Evolutionary conservation across 1,140 invertebrate species (phyloP), one percentile per base, ranked within the genome.

Genomic region (Euura lappo): DNA sequence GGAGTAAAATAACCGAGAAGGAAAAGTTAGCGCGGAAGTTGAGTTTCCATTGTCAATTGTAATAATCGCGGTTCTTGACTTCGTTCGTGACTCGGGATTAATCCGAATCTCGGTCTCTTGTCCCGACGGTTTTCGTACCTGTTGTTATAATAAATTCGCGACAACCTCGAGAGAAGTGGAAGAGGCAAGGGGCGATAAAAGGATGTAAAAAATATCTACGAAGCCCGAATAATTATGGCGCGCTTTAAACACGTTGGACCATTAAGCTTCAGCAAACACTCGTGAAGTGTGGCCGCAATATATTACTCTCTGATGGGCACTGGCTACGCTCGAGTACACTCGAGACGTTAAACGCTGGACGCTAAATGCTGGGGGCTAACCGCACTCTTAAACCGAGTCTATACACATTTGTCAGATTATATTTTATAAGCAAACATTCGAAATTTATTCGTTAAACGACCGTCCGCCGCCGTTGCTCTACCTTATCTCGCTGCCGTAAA

Each of bases 261-360:
- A 79, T 79, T 80, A 80, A 80, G 76, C 73, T 71, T 68, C 71
- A 71, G 71, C 79, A 80, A 80, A 80, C 77, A 80, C 78, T 78
- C 77, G 60, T 72, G 72, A 75, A 75, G 74, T 79, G 74, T 65
- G 72, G 72, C 28, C 66, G 67, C 77, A 79, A 80, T 80, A 80
- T 80, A 79, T 80, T 76, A 74, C 71, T 65, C 74, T 68, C 74
- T 76, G 75, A 78, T 74, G 77, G 76, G 75, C 77, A 71, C 51
- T 60, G 51, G 51, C 51, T 60, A 60, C 13, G 51, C 51, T 60
- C 51, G 51, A 60, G 51, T 60, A 60, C 51, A 60, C 51, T 60
- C 51, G 8, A 60, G 51, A 60, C 51, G 51, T 60, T 11, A 11
- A 60, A 60, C 51, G 51, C 13, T 60, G 51, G 75, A 76, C 72